Evolutionary conservation across 2,888 invertebrate genomes (phyloP).

Genomic region (Spilosoma lubricipeda): DNA sequence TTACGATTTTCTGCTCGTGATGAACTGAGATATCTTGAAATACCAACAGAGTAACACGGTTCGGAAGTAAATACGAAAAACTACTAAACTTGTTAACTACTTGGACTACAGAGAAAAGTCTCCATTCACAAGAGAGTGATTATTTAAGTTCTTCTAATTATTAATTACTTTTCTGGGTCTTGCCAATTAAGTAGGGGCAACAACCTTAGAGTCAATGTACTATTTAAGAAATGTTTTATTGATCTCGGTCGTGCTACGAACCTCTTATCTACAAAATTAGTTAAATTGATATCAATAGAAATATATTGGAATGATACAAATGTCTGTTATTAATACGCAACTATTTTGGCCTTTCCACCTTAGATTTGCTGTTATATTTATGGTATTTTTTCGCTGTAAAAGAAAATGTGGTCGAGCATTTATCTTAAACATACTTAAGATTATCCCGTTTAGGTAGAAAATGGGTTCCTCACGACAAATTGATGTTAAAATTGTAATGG

Average conservation of each 20-base stretch:
- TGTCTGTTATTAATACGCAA: not conserved
- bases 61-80: not conserved
- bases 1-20: not conserved
- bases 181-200: conserved; percentile 33
- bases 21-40: not conserved
- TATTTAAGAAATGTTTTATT: conserved; percentile 22
- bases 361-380: not conserved
- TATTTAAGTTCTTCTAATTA: not conserved
- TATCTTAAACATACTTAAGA: not conserved
- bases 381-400: not conserved
- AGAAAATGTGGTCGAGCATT: not conserved
- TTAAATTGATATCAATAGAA: conserved; percentile 10
- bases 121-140: not conserved
- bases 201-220: conserved; percentile 28
- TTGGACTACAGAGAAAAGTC: not conserved
- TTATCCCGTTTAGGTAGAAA: not conserved
- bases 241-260: conserved; percentile 15
- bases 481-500: not conserved
- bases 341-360: not conserved
- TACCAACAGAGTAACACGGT: not conserved
- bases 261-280: conserved; percentile 34
- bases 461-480: no score
- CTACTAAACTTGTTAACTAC: not conserved
- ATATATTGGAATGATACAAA: not conserved
- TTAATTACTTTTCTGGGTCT: conserved; percentile 32